Conservation (phyloP, 2,888 invertebrate species). For the Tryphoninae sp. region DNA sequence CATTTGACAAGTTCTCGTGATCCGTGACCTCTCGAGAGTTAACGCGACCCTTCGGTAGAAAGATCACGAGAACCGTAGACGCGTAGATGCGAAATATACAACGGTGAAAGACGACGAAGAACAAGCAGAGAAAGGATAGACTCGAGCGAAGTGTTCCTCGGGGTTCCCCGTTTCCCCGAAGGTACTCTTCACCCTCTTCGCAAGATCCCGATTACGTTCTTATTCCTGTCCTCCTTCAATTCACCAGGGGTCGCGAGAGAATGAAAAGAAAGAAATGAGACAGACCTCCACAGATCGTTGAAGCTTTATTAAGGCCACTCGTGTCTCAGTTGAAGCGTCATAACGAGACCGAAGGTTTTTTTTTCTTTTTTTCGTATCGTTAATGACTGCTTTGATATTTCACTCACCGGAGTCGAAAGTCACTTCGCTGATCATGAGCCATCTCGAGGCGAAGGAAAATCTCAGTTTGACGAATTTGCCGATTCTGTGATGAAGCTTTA, state of each 20-base stretch:
- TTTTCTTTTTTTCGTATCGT: neutral
- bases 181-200: conserved; percentile 54
- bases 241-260: conserved; percentile 27
- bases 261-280: conserved; percentile 38
- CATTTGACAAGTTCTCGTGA: conserved; percentile 29
- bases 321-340: conserved; percentile 27
- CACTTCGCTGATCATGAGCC: conserved; percentile 95
- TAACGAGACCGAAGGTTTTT: conserved; percentile 28
- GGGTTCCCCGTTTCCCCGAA: conserved; percentile 50
- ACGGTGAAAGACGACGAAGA: conserved; percentile 21
- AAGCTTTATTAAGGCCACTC: conserved; percentile 46
- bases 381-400: conserved; percentile 31
- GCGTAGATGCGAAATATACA: neutral
- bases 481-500: conserved; percentile 91
- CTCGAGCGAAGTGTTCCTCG: conserved; percentile 57
- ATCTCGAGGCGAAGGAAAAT: conserved; percentile 90
- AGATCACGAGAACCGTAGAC: conserved; percentile 7
- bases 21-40: conserved; percentile 56
- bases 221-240: conserved; percentile 22
- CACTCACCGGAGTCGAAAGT: conserved; percentile 90
- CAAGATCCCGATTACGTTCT: conserved; percentile 58
- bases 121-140: conserved; percentile 28
- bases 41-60: conserved; percentile 44
- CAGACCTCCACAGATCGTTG: conserved; percentile 34
- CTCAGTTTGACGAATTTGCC: conserved; percentile 91